These are phyloP conservation scores for Mythimna pallens DNA, from an alignment of 2,888 invertebrate genomes.

Conservation along the genomic window DNA sequence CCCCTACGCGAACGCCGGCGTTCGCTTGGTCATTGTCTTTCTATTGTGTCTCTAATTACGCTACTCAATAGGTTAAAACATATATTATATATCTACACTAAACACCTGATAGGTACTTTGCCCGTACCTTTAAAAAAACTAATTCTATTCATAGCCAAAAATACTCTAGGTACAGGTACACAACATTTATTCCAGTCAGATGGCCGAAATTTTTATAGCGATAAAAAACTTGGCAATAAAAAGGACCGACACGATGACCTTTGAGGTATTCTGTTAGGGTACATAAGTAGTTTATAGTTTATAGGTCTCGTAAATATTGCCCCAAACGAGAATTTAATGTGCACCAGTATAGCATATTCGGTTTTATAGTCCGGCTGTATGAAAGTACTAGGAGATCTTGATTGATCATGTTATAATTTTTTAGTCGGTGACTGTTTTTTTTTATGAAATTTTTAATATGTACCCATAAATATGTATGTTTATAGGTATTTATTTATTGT, in stretches of 20 bases:
- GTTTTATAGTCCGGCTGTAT: conserved; percentile 37
- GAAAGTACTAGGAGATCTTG: conserved; percentile 2
- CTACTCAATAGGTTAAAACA: no score
- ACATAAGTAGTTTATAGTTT: conserved; percentile 63
- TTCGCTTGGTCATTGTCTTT: no score
- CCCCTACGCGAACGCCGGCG: no score
- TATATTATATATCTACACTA: not conserved
- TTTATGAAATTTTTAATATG: not conserved
- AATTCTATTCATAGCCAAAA: conserved; percentile 6
- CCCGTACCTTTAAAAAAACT: conserved; percentile 1
- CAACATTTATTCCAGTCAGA: conserved; percentile 31
- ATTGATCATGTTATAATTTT: conserved; percentile 10
- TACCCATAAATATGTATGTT: no score
- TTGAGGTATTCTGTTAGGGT: conserved; percentile 39
- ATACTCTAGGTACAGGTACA: conserved; percentile 22
- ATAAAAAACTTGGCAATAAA: conserved; percentile 53
- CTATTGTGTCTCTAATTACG: no score
- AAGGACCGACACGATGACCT: conserved; percentile 55
- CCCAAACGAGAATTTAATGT: conserved; percentile 49
- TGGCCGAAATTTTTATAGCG: conserved; percentile 40
- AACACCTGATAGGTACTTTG: not conserved
- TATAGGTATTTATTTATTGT: no score
- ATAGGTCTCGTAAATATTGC: conserved; percentile 62
- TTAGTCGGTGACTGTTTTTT: not conserved
- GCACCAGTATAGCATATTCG: conserved; percentile 44